phyloP scores from a whole-genome alignment of 2,888 invertebrate species.

The Drymonia ruficornis region DNA sequence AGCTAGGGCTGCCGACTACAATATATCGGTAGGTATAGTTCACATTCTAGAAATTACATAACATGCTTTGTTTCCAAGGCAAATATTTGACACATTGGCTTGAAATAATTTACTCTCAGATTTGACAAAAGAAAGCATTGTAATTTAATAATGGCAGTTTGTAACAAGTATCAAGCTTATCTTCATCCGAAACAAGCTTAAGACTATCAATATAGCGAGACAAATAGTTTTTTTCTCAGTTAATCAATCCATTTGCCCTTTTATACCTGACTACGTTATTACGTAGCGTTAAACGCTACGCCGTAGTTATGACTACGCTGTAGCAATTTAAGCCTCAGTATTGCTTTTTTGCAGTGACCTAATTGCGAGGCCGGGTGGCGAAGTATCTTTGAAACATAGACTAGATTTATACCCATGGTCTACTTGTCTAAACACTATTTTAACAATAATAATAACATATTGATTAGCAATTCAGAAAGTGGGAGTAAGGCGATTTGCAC shows the following conservation, averaged over 20 bases:
- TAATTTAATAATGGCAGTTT: too few species aligned
- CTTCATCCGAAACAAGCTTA: too few species aligned
- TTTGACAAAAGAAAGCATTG: too few species aligned
- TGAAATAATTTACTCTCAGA: too few species aligned
- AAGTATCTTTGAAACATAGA: neutral
- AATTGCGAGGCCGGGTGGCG: neutral
- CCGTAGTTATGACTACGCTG: constrained; percentile 16
- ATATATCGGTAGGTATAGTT: too few species aligned
- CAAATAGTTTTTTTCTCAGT: neutral
- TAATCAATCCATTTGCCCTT: constrained; percentile 9
- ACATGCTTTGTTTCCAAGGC: too few species aligned
- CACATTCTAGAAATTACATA: too few species aligned
- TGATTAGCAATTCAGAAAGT: too few species aligned
- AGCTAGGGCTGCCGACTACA: neutral
- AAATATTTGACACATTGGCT: too few species aligned
- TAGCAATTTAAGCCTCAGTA: constrained; percentile 31
- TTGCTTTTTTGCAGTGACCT: constrained; percentile 25
- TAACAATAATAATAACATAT: neutral
- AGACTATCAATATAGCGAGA: too few species aligned
- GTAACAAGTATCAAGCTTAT: too few species aligned
- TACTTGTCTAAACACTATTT: neutral
- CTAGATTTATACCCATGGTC: neutral
- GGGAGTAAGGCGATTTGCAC: too few species aligned
- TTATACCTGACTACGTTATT: constrained; percentile 24
- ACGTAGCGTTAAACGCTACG: constrained; percentile 32